These are phyloP conservation scores for Genyomyrus donnyi DNA, from an alignment of 2,113 vertebrate genomes.

Conservation along the genomic window DNA sequence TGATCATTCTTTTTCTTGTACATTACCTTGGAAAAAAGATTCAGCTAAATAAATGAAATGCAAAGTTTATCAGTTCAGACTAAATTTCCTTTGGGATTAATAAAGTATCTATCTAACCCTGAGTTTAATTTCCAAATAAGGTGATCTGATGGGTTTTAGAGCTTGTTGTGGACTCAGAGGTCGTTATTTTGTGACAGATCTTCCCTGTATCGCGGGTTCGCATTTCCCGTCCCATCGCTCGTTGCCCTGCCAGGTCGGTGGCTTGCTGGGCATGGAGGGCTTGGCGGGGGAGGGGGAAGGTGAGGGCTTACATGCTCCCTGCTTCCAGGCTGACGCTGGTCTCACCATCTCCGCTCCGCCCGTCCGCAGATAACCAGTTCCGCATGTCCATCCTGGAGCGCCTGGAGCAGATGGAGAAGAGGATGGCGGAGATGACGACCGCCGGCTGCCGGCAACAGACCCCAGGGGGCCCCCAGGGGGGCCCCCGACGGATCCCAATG, in stretches of 20 bases:
- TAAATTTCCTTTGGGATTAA: neutral
- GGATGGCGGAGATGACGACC: constrained; percentile 62
- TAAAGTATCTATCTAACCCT: neutral
- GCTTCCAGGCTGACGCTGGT: neutral
- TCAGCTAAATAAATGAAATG: neutral
- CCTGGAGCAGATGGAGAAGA: constrained; percentile 70
- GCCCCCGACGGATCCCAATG: neutral
- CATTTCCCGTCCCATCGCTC: neutral
- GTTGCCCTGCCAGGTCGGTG: neutral
- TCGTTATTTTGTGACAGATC: neutral
- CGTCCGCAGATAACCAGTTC: constrained; percentile 65
- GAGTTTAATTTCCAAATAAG: neutral
- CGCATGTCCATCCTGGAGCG: constrained; percentile 72
- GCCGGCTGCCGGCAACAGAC: constrained; percentile 32
- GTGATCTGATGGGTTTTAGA: neutral
- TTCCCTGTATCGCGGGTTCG: neutral
- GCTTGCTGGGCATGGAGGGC: neutral
- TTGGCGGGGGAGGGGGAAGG: neutral
- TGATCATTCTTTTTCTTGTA: neutral
- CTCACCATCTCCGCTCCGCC: neutral
- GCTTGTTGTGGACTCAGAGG: neutral
- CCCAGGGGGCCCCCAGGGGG: neutral
- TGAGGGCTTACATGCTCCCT: neutral
- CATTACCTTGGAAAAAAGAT: neutral
- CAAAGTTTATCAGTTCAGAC: neutral